phyloP scores from a whole-genome alignment of 2,797 vertebrate genomes.

The Anguilla obscura region DNA sequence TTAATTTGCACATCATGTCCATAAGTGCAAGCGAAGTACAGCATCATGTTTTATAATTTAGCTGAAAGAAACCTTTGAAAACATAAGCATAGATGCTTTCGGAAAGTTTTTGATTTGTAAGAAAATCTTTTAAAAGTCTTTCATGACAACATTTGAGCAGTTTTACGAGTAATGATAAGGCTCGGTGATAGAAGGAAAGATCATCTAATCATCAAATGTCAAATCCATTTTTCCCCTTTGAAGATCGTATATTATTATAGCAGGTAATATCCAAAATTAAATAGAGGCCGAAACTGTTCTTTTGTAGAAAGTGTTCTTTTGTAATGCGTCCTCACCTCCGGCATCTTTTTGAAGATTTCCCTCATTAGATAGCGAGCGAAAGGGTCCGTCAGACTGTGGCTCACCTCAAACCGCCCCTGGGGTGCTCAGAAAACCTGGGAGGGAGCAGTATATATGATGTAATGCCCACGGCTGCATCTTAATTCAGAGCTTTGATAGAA shows the following conservation, averaged over 20 bases:
- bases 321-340: neutral
- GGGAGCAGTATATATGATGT: neutral
- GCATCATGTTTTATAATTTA: neutral
- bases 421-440: neutral
- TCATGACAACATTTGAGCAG: too few species aligned
- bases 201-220: neutral
- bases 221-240: neutral
- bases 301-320: neutral
- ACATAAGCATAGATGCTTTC: neutral
- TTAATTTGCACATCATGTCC: neutral
- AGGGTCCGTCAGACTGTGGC: neutral
- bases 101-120: neutral
- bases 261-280: neutral
- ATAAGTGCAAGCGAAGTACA: neutral
- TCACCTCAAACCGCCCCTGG: neutral
- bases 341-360: neutral
- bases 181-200: neutral
- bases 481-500: neutral
- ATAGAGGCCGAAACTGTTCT: too few species aligned
- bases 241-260: neutral
- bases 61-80: neutral
- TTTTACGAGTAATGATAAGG: too few species aligned
- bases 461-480: neutral
- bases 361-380: neutral
- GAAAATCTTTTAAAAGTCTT: neutral